phyloP scores from a whole-genome alignment of 2,113 vertebrate species.

The Mobula hypostoma region DNA sequence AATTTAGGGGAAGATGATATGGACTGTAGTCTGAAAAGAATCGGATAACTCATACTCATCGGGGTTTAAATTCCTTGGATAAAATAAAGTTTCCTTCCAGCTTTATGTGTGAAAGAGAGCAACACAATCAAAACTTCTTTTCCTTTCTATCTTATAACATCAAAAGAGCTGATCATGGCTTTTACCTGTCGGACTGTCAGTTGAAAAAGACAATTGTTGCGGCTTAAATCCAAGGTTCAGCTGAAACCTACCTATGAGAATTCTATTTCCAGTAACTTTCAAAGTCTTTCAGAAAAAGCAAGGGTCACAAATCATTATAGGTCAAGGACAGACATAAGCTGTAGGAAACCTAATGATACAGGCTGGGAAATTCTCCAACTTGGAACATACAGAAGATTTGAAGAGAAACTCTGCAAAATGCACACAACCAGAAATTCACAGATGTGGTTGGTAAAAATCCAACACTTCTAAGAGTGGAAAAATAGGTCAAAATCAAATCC shows the following conservation, averaged over 20 bases:
- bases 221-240: slow-evolving; percentile 7
- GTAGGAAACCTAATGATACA: background rate
- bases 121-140: background rate
- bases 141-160: background rate
- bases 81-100: background rate
- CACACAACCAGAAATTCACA: background rate
- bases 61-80: background rate
- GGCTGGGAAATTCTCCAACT: background rate
- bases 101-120: background rate
- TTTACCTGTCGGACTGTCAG: background rate
- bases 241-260: background rate
- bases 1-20: background rate
- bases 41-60: background rate
- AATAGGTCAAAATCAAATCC: slow-evolving; percentile 18
- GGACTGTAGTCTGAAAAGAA: background rate
- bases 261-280: background rate
- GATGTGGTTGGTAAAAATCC: slow-evolving; percentile 26
- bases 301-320: background rate
- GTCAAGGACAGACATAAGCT: background rate
- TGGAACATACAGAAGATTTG: background rate
- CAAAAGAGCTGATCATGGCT: background rate
- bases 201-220: background rate
- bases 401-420: background rate
- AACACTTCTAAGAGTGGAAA: background rate
- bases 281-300: slow-evolving; percentile 2